Percentiles rank a stretch among this genome's conserved stretches.
phyloP scores from a whole-genome alignment of 1,140 invertebrate species.

The Heliconius eleuchia region DNA sequence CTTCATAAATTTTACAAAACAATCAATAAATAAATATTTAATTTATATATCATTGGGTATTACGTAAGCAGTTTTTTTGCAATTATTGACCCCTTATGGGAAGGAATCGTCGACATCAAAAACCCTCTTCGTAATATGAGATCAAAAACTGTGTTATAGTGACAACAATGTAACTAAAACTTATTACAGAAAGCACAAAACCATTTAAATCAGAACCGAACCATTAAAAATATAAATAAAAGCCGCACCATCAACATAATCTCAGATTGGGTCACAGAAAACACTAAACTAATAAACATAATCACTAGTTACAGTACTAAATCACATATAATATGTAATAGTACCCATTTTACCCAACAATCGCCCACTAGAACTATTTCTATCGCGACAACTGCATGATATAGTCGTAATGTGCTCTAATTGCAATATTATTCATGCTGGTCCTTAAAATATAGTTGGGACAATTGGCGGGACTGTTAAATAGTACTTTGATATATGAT shows the following conservation, averaged over 20 bases:
- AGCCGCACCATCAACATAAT: neutral
- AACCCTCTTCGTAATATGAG: too few relatives aligned
- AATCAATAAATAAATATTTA: too few relatives aligned
- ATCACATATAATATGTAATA: constrained; percentile 42
- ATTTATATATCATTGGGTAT: too few relatives aligned
- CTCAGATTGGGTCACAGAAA: neutral
- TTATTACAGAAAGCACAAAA: neutral
- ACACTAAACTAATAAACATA: neutral
- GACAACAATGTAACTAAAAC: neutral
- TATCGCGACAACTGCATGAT: constrained; percentile 38
- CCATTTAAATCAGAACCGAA: neutral
- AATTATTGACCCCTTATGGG: too few relatives aligned
- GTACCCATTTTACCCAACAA: constrained; percentile 28
- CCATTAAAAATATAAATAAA: constrained; percentile 1
- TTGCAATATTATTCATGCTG: constrained; percentile 35
- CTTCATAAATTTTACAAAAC: too few relatives aligned
- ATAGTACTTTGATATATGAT: constrained; percentile 21
- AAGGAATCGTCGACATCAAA: too few relatives aligned
- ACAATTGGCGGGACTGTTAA: constrained; percentile 33
- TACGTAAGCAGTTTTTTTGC: too few relatives aligned
- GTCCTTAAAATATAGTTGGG: constrained; percentile 25
- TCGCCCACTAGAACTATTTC: constrained; percentile 37
- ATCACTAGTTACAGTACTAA: constrained; percentile 16
- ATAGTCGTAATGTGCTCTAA: constrained; percentile 35
- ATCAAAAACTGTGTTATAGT: neutral